Evolutionary conservation across 2,888 invertebrate genomes (phyloP).

Genomic region (Catocala nupta): DNA sequence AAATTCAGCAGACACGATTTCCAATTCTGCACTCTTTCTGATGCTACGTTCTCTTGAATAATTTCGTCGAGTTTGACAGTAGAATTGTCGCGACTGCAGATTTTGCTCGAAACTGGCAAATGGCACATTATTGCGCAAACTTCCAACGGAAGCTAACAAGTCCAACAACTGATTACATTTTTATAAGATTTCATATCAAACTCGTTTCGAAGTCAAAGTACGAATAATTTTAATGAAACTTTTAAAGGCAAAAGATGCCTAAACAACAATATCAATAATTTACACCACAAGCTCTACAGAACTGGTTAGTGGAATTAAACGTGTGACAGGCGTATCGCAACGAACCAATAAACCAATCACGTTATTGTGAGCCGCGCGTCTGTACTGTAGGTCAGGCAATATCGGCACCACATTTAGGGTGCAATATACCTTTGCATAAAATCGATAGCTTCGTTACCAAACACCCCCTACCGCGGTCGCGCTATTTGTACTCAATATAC

Average conservation of each 20-base stretch:
- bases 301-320: background rate
- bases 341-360: slow-evolving; percentile 36
- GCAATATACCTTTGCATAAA: slow-evolving; percentile 51
- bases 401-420: slow-evolving; percentile 39
- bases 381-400: slow-evolving; percentile 24
- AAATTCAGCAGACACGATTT: slow-evolving; percentile 20
- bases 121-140: background rate
- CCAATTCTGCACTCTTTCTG: slow-evolving; percentile 36
- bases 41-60: slow-evolving; percentile 41
- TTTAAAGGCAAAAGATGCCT: no score
- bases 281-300: background rate
- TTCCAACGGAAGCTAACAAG: background rate
- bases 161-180: background rate
- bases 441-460: slow-evolving; percentile 47
- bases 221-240: no score
- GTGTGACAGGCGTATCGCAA: slow-evolving; percentile 8
- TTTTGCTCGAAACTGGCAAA: background rate
- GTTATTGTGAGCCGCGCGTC: slow-evolving; percentile 10
- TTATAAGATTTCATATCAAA: background rate
- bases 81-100: slow-evolving; percentile 27
- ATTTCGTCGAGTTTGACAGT: slow-evolving; percentile 38
- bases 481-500: slow-evolving; percentile 29
- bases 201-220: background rate
- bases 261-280: no score
- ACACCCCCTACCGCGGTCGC: slow-evolving; percentile 34